Evolutionary conservation across 2,797 vertebrate species (phyloP).

Genomic region (Hyperoplus immaculatus): DNA sequence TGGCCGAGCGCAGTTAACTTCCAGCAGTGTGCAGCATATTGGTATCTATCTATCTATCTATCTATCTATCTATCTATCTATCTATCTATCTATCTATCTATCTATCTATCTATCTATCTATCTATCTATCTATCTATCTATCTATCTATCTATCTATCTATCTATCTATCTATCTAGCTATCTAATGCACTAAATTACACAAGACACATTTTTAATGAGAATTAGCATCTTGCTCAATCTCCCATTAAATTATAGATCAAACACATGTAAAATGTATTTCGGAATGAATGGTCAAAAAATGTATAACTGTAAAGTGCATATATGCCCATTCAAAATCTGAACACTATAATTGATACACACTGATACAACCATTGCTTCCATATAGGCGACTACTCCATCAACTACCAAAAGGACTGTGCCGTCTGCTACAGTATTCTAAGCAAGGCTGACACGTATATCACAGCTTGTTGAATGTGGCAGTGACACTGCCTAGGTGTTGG

Average conservation of each 20-base stretch:
- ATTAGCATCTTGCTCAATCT: background rate
- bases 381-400: background rate
- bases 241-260: constrained; percentile 12
- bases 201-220: constrained; percentile 2
- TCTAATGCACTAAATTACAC: background rate
- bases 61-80: too few relatives aligned
- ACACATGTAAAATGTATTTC: background rate
- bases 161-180: too few relatives aligned
- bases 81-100: too few relatives aligned
- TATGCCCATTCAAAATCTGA: background rate
- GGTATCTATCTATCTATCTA: too few relatives aligned
- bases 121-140: too few relatives aligned
- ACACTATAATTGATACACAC: background rate
- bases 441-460: constrained; percentile 58
- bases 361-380: background rate
- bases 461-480: constrained; percentile 43
- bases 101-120: too few relatives aligned
- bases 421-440: background rate
- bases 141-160: too few relatives aligned
- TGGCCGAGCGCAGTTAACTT: too few relatives aligned
- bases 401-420: background rate
- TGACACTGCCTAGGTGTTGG: constrained; percentile 28
- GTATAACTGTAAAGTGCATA: background rate
- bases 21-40: too few relatives aligned
- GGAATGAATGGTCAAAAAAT: constrained; percentile 1